phyloP scores from a whole-genome alignment of 2,113 vertebrate species.

The Macroglossus sobrinus region DNA sequence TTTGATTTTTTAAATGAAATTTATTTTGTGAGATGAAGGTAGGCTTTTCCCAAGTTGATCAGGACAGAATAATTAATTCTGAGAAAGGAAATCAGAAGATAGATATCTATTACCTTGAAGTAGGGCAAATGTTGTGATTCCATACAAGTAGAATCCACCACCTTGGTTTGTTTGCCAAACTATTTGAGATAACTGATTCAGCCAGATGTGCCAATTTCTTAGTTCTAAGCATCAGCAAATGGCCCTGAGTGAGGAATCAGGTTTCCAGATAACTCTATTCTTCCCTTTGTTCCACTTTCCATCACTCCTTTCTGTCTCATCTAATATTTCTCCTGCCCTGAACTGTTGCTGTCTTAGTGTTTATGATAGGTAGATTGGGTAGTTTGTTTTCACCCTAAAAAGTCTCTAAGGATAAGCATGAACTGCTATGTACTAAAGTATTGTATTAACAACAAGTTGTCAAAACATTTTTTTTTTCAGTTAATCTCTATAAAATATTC shows the following conservation, averaged over 20 bases:
- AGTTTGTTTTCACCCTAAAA: neutral
- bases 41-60: neutral
- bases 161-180: neutral
- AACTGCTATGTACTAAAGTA: neutral
- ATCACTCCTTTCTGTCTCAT: neutral
- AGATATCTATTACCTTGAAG: neutral
- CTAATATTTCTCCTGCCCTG: neutral
- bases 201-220: neutral
- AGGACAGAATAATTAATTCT: neutral
- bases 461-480: neutral
- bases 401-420: neutral
- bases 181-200: neutral
- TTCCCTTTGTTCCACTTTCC: neutral
- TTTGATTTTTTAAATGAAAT: neutral
- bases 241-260: neutral
- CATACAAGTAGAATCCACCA: neutral
- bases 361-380: neutral
- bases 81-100: neutral
- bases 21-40: neutral
- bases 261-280: neutral
- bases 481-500: constrained; percentile 25
- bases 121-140: neutral
- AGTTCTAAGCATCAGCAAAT: neutral
- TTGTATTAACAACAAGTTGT: neutral
- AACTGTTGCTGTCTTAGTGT: neutral